Evolutionary conservation across 2,797 vertebrate genomes (phyloP).

Genomic region (Eulemur rubriventer): DNA sequence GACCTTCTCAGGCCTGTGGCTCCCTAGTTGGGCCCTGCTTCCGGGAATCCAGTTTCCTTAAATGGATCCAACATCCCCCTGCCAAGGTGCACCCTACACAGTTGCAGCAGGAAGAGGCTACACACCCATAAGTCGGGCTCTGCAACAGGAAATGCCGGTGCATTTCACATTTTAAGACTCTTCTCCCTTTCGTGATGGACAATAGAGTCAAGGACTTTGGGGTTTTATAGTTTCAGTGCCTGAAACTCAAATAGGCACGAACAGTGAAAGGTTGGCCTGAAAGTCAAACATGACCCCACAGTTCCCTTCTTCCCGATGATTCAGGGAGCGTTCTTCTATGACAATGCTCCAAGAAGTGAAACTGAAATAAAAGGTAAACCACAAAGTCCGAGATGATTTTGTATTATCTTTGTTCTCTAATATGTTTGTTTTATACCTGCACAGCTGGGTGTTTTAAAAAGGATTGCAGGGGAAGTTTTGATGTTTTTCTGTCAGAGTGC

Average conservation of each 20-base stretch:
- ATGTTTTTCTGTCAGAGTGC: neutral
- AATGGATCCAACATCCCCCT: neutral
- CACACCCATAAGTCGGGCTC: accelerated
- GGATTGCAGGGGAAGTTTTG: neutral
- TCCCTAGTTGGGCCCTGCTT: neutral
- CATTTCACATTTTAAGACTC: neutral
- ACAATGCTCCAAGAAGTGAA: neutral
- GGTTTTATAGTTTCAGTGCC: neutral
- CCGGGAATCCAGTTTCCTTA: neutral
- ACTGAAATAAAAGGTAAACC: neutral
- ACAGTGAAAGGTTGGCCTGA: neutral
- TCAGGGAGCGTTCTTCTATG: neutral
- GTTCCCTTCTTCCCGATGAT: neutral
- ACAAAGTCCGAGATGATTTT: neutral
- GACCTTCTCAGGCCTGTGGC: neutral
- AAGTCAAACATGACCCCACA: neutral
- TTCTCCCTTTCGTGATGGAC: neutral
- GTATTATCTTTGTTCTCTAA: neutral
- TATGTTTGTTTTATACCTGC: neutral
- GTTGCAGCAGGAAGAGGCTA: neutral
- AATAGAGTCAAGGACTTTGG: neutral
- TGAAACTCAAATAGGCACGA: neutral
- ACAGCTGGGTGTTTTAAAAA: neutral
- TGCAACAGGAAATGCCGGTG: neutral
- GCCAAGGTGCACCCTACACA: accelerated